These are phyloP conservation scores for Xiphias gladius DNA, from an alignment of 2,113 vertebrate genomes.

Conservation along the genomic window DNA sequence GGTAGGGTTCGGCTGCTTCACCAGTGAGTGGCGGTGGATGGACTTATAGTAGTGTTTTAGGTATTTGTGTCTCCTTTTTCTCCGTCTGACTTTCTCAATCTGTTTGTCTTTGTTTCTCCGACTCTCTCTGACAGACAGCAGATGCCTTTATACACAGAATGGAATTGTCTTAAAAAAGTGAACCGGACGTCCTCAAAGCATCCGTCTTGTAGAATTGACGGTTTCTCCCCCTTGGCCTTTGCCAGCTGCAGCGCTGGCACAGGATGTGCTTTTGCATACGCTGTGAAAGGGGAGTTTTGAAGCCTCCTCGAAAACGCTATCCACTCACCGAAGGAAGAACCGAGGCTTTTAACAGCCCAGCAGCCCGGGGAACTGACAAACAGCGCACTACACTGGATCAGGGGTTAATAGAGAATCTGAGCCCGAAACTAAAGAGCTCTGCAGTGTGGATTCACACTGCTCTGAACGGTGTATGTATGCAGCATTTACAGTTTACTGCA, in stretches of 20 bases:
- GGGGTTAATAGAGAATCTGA: slow-evolving; percentile 29
- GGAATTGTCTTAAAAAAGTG: slow-evolving; percentile 17
- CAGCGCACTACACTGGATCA: background rate
- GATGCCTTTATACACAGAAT: slow-evolving; percentile 23
- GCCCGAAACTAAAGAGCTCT: background rate
- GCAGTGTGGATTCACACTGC: too few species aligned
- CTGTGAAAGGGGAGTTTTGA: slow-evolving; percentile 22
- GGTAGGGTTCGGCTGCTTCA: slow-evolving; percentile 72
- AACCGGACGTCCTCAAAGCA: slow-evolving; percentile 15
- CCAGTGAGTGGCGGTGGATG: slow-evolving; percentile 36
- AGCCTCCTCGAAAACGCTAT: slow-evolving; percentile 19
- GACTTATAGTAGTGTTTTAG: slow-evolving; percentile 33
- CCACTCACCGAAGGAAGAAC: slow-evolving; percentile 15
- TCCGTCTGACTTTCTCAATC: background rate
- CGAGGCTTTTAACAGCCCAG: background rate
- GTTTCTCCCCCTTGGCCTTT: slow-evolving; percentile 1
- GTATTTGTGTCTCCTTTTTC: background rate
- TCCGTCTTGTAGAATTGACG: slow-evolving; percentile 30
- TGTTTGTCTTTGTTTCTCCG: slow-evolving; percentile 18
- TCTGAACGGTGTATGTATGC: too few species aligned
- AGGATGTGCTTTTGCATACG: background rate
- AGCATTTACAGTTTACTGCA: too few species aligned
- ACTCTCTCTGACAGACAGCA: slow-evolving; percentile 18
- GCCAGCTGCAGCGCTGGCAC: slow-evolving; percentile 6
- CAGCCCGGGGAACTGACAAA: background rate